phyloP scores from a whole-genome alignment of 1,140 invertebrate genomes.

The Hypsibius dujardini region DNA sequence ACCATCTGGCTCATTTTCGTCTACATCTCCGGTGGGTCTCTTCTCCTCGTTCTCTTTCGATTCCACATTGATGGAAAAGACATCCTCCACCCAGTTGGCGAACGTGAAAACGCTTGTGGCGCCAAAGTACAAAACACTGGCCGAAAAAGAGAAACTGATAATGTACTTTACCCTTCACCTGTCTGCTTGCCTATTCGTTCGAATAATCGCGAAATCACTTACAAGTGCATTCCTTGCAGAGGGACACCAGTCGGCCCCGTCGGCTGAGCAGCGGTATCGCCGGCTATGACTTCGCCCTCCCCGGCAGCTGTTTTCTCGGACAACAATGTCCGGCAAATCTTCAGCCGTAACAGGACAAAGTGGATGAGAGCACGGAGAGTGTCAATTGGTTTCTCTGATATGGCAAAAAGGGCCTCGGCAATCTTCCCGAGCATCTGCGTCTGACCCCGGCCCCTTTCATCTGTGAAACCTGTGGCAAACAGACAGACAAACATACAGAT shows the following conservation, averaged over 20 bases:
- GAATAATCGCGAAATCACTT: too few species aligned
- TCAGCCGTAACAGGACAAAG: background rate
- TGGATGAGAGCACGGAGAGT: background rate
- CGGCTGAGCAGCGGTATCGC: background rate
- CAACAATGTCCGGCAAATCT: background rate
- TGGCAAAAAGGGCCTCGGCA: background rate
- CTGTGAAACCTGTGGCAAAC: background rate
- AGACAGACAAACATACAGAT: too few species aligned
- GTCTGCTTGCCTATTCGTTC: too few species aligned
- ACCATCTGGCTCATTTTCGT: constrained; percentile 8
- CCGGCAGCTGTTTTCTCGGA: too few species aligned
- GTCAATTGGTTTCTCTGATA: background rate
- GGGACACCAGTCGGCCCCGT: background rate
- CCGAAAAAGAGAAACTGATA: background rate
- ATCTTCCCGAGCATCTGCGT: constrained; percentile 2
- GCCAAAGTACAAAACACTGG: constrained; percentile 11
- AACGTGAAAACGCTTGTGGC: background rate
- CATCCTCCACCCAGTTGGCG: constrained; percentile 10
- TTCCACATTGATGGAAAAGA: background rate
- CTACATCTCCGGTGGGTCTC: background rate
- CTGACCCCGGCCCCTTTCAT: background rate
- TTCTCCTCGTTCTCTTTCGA: background rate
- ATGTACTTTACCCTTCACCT: too few species aligned
- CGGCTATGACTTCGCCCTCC: background rate
- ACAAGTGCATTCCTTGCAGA: too few species aligned